Base-by-base conservation (phyloP, 2,113 vertebrate genomes). In the Malaclemys terrapin region DNA sequence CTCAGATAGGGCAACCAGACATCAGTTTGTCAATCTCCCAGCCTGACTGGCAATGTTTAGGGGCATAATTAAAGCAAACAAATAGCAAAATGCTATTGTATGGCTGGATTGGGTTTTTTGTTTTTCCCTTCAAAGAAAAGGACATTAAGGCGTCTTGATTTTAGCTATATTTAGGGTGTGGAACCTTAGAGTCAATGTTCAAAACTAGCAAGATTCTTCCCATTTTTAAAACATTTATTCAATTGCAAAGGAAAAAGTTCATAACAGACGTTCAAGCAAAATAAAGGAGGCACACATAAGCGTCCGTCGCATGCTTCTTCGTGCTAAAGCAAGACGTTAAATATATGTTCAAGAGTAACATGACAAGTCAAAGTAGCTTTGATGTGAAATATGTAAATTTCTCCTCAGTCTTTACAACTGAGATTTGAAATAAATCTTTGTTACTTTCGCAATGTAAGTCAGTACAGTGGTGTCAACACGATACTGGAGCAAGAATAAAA, bases 161-260 rank as follows among this genome's bases (percentile, higher is more conserved):
- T 95, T 88, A 96, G 81, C 57, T 89, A 95, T 83, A 94, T 90
- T 91, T 90, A 86, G 31, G 42, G 81, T 92, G 75, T 92, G 93
- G 91, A 42, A 96, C 53, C 87, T 92, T n/a, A 42, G 27, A 95
- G 81, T 72, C 86, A 95, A 45, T 35, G 87, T 94, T 96, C 85
- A 22, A 45, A 84, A 72, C 88, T 81, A 91, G 92, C 85, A 95
- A 82, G 14, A 47, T 57, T 93, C 56, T 95, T 94, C 87, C 82
- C 29, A 89, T 27, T 95, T 96, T 72, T 62, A 3, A 50, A 92
- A 86, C 56, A 53, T 85, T 84, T 85, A 93, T 94, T 94, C 1
- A 3, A 96, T 85, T 76, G 50, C 72, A 95, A 97, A 89, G 35
- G 25, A 94, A 93, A 94, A 75, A 75, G 20, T 8, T 35, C 91